Percentiles rank a stretch among this genome's conserved stretches.
phyloP scores from a whole-genome alignment of 2,113 vertebrate genomes.

The Falco punctatus region DNA sequence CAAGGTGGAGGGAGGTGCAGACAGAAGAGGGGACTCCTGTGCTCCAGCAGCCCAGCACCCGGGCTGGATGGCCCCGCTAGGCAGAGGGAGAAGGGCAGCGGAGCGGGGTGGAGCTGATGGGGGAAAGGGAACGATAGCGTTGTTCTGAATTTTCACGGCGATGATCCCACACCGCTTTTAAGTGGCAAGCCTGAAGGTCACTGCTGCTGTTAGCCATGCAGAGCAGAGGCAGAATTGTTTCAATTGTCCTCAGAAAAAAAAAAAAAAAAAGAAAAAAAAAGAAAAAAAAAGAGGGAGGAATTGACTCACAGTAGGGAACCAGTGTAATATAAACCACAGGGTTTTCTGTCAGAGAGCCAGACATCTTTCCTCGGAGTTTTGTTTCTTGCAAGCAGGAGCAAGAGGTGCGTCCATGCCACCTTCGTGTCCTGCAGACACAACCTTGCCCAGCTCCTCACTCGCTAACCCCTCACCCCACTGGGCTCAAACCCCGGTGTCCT shows the following conservation, averaged over 20 bases:
- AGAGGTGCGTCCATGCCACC: background rate
- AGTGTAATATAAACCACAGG: slow-evolving; percentile 53
- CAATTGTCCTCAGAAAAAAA: slow-evolving; percentile 43
- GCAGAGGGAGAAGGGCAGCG: background rate
- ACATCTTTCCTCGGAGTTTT: slow-evolving; percentile 50
- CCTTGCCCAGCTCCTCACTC: background rate
- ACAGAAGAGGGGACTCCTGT: slow-evolving; percentile 7
- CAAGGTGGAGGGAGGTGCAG: slow-evolving; percentile 65
- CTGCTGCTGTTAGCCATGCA: slow-evolving; percentile 54
- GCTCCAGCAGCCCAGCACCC: background rate
- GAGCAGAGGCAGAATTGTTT: slow-evolving; percentile 57
- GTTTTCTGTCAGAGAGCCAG: slow-evolving; percentile 59
- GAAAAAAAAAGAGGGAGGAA: background rate
- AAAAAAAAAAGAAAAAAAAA: slow-evolving; percentile 24
- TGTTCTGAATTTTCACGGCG: slow-evolving; percentile 1
- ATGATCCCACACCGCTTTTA: slow-evolving; percentile 63
- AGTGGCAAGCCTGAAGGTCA: slow-evolving; percentile 74
- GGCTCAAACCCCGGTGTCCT: background rate
- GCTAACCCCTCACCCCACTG: background rate
- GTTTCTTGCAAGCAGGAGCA: slow-evolving; percentile 50
- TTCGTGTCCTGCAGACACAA: background rate
- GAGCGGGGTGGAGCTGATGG: background rate
- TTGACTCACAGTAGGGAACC: slow-evolving; percentile 42
- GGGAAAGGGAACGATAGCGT: background rate
- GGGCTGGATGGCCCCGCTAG: background rate